Evolutionary conservation across 2,888 invertebrate species (phyloP), one percentile per base, ranked within the genome.

Genomic region (Tetragonula carbonaria): DNA sequence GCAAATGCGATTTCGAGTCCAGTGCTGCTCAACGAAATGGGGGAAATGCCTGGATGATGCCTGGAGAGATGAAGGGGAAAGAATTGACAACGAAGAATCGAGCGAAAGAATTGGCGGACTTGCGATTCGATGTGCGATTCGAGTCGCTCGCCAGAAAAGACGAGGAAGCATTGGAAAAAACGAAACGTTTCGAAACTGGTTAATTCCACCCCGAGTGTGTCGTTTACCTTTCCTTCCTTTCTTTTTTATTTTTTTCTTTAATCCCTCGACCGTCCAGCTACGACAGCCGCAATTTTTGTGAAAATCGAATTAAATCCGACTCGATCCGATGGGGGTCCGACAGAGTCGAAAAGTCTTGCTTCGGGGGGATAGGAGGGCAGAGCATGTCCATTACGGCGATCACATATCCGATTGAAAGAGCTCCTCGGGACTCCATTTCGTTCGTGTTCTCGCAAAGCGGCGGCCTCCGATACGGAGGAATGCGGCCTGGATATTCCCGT

Each of bases 221-320:
- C 55, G 66, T 77, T 45, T 45, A 45, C 45, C 45, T 45, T 45
- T 11, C 6, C 45, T 45, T 8, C 0, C 45, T 45, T 45, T 45
- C 8, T 45, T 11, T 8, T 45, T 45, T 8, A 1, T 0, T 0
- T 45, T 38, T 45, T 8, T 2, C 8, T 11, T 45, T 8, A 45
- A 45, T 45, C 45, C 74, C 38, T 16, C 2, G 5, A 2, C 51
- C 68, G 38, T 50, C 65, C 50, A 13, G 53, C 23, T 50, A 23
- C 50, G 65, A 28, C n/a, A 65, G 51, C 45, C n/a, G 59, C 14
- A 68, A 28, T 57, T 55, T 85, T 67, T 77, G 75, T 80, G 70
- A 75, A 84, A 91, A 91, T 91, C 91, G 86, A 88, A 87, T 87
- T 85, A 87, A 88, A 88, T 77, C 78, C 80, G 68, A 73, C 16